Evolutionary conservation across 1,140 invertebrate genomes (phyloP).

Genomic region (Odontomachus brunneus): DNA sequence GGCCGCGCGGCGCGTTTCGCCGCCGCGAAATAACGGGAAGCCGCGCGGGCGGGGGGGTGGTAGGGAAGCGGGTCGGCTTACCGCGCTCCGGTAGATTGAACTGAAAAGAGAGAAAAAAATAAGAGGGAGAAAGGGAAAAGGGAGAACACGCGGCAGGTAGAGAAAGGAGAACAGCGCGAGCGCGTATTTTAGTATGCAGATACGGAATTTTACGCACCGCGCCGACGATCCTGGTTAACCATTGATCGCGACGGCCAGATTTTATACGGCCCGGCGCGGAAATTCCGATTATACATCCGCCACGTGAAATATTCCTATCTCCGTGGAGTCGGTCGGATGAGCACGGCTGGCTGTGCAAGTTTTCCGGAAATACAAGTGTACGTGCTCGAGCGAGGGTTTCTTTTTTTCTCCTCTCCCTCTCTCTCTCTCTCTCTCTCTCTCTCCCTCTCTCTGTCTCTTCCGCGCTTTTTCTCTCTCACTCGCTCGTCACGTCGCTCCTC

Average conservation of each 20-base stretch:
- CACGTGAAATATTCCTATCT: conserved; percentile 53
- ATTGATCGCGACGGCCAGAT: conserved; percentile 58
- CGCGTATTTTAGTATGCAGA: conserved; percentile 55
- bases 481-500: conserved; percentile 31
- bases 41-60: background rate
- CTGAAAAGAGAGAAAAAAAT: background rate
- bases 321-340: conserved; percentile 38
- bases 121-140: background rate
- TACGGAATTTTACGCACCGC: conserved; percentile 58
- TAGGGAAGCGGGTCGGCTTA: background rate
- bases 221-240: conserved; percentile 57
- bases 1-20: conserved; percentile 9
- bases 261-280: conserved; percentile 53
- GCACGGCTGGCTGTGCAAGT: conserved; percentile 42
- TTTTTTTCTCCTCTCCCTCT: background rate
- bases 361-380: conserved; percentile 61
- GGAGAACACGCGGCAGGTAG: background rate
- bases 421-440: background rate
- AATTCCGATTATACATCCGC: conserved; percentile 63
- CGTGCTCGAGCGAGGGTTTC: conserved; percentile 49
- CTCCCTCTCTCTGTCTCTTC: background rate
- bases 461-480: too few relatives aligned
- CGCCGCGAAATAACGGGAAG: conserved; percentile 47
- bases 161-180: background rate
- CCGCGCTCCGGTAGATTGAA: conserved; percentile 39